Evolutionary conservation across 2,113 vertebrate species (phyloP), one percentile per base, ranked within the genome.

Genomic region (Chroicocephalus ridibundus): DNA sequence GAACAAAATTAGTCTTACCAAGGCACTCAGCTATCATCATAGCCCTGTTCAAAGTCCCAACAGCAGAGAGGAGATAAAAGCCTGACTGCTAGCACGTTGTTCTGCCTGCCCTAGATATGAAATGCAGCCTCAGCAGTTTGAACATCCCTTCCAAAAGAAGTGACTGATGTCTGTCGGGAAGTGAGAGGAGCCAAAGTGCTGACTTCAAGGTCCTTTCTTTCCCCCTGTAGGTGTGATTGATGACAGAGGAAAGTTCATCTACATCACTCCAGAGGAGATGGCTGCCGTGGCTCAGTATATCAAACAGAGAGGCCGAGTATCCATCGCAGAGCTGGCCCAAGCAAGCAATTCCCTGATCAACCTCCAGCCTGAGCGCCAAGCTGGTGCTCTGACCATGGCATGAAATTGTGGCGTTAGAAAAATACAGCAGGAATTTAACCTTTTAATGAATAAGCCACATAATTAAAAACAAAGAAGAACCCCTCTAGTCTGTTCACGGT

Each of bases 181-280:
- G 86, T 6, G 69, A 82, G 84, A 58, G 62, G 7, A 74, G 75
- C 90, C 31, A 7, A 49, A 74, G 88, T 17, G 71, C 91, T 96
- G 91, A 97, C 38, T 88, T 93, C 52, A 40, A 8, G 74, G 14
- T 64, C 47, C 57, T 83, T 71, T 81, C 22, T 69, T 44, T 86
- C 57, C 31, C 89, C 86, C 79, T 71, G 62, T 52, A 99, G 99
- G 99, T 82, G 99, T 99, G 83, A 99, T 99, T 15, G 99, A 99
- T 25, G 99, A 99, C 98, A 97, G 99, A 94, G 99, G 99, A 13
- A 99, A 99, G 98, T 99, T 99, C 81, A 99, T 99, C 98, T 99
- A 98, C 97, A 99, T 99, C 98, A 99, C 99, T 4, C 98, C 98
- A 0, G 98, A 99, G 82, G 99, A 99, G 97, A 97, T 99, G 98